These are phyloP conservation scores for Sthenelais limicola DNA, from an alignment of 2,888 invertebrate species.

Conservation along the genomic window DNA sequence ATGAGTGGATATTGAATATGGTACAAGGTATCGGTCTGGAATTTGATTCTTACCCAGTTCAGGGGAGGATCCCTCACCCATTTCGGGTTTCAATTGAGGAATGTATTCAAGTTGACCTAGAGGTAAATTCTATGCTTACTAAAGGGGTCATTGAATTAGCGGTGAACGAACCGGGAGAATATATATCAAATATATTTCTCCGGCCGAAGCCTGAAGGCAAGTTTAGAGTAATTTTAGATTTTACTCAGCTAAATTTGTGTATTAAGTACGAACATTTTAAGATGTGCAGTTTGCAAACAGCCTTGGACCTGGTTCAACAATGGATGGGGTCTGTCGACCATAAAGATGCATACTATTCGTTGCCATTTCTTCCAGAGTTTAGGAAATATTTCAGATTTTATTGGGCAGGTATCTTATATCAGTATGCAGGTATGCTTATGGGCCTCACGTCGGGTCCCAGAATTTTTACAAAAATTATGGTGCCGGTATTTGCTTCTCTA, in stretches of 20 bases:
- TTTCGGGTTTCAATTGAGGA: not conserved
- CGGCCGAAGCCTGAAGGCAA: constrained; percentile 19
- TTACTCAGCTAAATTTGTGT: constrained; percentile 24
- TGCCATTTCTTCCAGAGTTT: not conserved
- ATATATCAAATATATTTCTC: constrained; percentile 28
- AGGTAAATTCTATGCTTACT: not conserved
- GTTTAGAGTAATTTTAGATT: constrained; percentile 26
- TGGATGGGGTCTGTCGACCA: not conserved
- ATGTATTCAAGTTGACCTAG: not conserved
- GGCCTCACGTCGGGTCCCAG: not conserved
- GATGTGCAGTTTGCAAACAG: constrained; percentile 1
- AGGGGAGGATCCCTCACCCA: not conserved
- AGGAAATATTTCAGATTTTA: constrained; percentile 1
- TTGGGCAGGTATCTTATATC: not conserved
- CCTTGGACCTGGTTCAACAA: not conserved
- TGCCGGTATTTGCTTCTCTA: not conserved
- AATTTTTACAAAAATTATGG: constrained; percentile 2
- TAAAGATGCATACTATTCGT: constrained; percentile 16
- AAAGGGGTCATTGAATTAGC: not conserved
- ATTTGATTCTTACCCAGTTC: not conserved
- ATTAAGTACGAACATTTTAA: constrained; percentile 34
- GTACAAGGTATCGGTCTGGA: not conserved
- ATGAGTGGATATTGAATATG: not conserved
- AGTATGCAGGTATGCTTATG: not conserved
- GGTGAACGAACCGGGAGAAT: not conserved